Conservation (phyloP, 2,888 invertebrate genomes). For the Leptothorax acervorum region DNA sequence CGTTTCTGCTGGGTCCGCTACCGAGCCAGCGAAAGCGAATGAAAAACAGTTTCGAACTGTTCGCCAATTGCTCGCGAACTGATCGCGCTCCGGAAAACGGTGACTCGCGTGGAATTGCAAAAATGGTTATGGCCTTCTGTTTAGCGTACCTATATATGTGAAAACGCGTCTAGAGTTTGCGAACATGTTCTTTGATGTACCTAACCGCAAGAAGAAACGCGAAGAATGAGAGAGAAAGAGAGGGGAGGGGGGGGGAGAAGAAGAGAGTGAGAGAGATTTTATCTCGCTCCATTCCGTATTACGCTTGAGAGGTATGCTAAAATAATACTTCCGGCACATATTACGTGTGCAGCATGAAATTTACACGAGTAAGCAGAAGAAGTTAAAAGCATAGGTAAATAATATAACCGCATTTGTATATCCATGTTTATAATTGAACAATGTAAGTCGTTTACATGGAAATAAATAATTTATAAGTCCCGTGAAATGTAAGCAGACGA, state of each 20-base stretch:
- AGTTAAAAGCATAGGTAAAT: not conserved
- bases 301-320: not conserved
- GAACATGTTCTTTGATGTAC: slow-evolving; percentile 41
- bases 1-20: not conserved
- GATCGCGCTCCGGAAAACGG: not conserved
- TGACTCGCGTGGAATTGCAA: slow-evolving; percentile 40
- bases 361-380: not conserved
- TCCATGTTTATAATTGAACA: not conserved
- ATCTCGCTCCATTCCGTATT: not conserved
- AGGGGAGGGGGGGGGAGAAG: not conserved
- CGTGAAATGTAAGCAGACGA: not conserved
- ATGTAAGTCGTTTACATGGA: not conserved
- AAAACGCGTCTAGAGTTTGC: slow-evolving; percentile 10
- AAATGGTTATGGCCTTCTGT: slow-evolving; percentile 25
- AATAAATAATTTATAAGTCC: not conserved
- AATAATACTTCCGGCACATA: not conserved
- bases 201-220: not conserved
- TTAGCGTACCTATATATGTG: not conserved
- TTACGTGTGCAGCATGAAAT: slow-evolving; percentile 12
- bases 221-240: not conserved
- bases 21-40: not conserved
- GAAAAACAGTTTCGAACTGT: slow-evolving; percentile 20
- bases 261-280: slow-evolving; percentile 6
- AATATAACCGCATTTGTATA: not conserved
- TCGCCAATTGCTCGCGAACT: slow-evolving; percentile 13